Evolutionary conservation across 1,140 invertebrate genomes (phyloP).

Genomic region (Acyrthosiphon pisum): DNA sequence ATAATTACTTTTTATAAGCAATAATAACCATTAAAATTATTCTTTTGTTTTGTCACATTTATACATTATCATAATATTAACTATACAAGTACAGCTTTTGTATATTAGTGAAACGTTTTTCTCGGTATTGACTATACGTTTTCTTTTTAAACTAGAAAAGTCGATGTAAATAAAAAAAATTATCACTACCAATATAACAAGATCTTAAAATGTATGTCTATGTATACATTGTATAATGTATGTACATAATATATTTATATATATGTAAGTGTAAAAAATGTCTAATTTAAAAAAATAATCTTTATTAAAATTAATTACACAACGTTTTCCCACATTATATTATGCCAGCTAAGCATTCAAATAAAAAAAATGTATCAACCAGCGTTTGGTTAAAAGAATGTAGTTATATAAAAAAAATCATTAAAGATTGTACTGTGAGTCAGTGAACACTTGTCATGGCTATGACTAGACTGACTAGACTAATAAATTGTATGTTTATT

Average conservation of each 20-base stretch:
- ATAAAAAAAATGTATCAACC: background rate
- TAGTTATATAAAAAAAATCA: background rate
- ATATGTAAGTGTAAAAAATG: background rate
- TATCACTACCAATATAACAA: background rate
- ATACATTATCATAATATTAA: background rate
- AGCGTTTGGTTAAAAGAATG: background rate
- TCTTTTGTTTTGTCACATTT: background rate
- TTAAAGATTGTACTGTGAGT: background rate
- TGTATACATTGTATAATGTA: background rate
- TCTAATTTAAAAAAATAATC: background rate
- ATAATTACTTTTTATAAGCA: background rate
- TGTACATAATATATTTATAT: background rate
- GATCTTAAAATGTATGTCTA: too few species aligned
- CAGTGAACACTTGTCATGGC: background rate
- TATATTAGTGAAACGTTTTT: background rate
- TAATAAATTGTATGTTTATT: background rate
- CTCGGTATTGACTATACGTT: background rate
- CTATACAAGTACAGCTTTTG: background rate
- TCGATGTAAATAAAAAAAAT: background rate
- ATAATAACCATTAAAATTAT: background rate
- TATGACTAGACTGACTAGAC: background rate
- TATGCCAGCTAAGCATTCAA: background rate
- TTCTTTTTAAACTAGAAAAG: background rate
- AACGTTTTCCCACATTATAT: slow-evolving; percentile 35
- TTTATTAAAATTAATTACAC: background rate